Percentiles rank a stretch among this genome's conserved stretches.
These are phyloP conservation scores for Oryzias dopingdopingensis DNA, from an alignment of 2,797 vertebrate species.

Conservation along the genomic window DNA sequence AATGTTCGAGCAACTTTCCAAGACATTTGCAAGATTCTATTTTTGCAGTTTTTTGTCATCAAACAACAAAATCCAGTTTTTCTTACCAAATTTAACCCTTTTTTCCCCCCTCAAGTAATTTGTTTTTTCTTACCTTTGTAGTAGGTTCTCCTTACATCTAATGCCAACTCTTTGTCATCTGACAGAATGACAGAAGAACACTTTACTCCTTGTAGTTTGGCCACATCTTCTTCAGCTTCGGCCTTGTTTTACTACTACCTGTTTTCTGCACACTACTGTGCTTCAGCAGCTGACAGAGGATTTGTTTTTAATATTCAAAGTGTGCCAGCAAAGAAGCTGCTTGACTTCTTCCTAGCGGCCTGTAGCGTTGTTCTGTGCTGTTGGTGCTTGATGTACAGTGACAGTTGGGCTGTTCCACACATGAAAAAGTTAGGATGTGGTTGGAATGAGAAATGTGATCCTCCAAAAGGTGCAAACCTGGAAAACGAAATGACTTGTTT, in stretches of 20 bases:
- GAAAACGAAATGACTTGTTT: constrained; percentile 35
- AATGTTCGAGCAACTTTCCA: constrained; percentile 50
- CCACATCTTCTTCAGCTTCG: constrained; percentile 40
- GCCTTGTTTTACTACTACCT: constrained; percentile 26
- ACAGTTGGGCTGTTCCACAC: constrained; percentile 56
- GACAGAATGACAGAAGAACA: constrained; percentile 39
- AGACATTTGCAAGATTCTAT: constrained; percentile 28
- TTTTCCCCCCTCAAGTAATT: not conserved
- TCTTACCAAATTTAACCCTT: too few relatives aligned
- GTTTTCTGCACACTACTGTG: constrained; percentile 23
- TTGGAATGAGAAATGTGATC: constrained; percentile 35
- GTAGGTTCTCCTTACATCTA: not conserved
- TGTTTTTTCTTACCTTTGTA: constrained; percentile 14
- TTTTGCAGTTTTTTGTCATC: constrained; percentile 24
- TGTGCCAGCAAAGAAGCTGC: constrained; percentile 51
- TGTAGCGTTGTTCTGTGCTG: constrained; percentile 53
- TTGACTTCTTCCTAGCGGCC: constrained; percentile 55
- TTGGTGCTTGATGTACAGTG: constrained; percentile 57
- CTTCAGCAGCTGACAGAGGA: constrained; percentile 44
- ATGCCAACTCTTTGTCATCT: constrained; percentile 27
- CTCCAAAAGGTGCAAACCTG: constrained; percentile 45
- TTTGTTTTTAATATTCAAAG: constrained; percentile 54
- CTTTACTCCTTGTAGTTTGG: constrained; percentile 35
- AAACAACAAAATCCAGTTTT: not conserved
- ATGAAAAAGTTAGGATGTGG: constrained; percentile 35